Base-by-base conservation (phyloP, 1,140 invertebrate genomes). In the Ruditapes philippinarum region DNA sequence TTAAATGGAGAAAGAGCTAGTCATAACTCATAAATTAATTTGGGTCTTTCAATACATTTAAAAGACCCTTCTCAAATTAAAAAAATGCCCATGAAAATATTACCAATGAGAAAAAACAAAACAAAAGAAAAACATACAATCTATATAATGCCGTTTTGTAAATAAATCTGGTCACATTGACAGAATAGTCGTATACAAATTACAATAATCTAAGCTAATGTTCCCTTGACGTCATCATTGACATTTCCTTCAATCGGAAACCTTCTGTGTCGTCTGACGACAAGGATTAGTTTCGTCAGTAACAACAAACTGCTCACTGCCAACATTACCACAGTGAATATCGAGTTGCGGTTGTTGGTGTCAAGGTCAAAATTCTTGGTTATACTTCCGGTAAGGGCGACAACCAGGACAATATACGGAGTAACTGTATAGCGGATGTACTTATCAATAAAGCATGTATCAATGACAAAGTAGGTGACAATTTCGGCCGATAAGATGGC, bases 371-470 rank as follows among this genome's bases (percentile, higher is more conserved):
- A 90, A 40, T 91, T 86, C 74, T 89, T 88, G 0, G 42, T 17
- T 2, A 91, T 31, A 38, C 74, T 84, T 28, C 92, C 93, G 19
- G 84, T 31, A 33, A 93, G 81, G 9, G 86, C 93, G 11, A 93
- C 60, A 22, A 91, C 45, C 2, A 93, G 22, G 42, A 91, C 85
- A 33, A 93, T 82, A 62, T 92, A 93, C 12, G 89, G 92, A 31
- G 81, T 92, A 74, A 91, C 65, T 1, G 81, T 83, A 60, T 93
- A 93, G 22, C 93, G 90, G 3, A 87, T 42, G 73, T 84, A 93
- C 54, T 83, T 92, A 51, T 93, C 92, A 19, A 93, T 42, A 0
- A 92, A 17, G 54, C 92, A 90, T 17, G 92, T 78, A 79, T 95
- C 95, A 0, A 91, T 82, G 17, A 60, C 25, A 54, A 92, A 92